A percentile compares a stretch with the other conserved stretches of the same genome.
These are phyloP conservation scores for Saiga tatarica DNA, from an alignment of 2,113 vertebrate species.

Conservation along the genomic window DNA sequence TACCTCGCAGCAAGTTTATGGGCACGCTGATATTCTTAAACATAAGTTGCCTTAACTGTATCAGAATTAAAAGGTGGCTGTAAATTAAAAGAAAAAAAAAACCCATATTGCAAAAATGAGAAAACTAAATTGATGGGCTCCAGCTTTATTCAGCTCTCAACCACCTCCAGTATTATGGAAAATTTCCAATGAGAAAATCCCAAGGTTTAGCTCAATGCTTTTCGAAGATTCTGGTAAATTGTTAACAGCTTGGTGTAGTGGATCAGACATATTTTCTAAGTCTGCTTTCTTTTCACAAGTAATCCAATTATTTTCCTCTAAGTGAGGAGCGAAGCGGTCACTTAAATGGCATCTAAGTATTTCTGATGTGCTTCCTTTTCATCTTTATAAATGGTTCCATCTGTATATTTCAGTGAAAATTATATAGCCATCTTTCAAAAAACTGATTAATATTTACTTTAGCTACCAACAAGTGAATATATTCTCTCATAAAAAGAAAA, in stretches of 20 bases:
- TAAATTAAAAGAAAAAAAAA: background rate
- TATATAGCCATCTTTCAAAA: background rate
- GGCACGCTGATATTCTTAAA: background rate
- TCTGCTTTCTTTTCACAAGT: constrained; percentile 59
- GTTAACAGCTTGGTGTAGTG: constrained; percentile 13
- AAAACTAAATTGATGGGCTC: background rate
- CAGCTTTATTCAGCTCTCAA: constrained; percentile 24
- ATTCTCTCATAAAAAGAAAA: background rate
- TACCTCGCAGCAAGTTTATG: background rate
- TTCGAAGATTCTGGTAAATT: constrained; percentile 52
- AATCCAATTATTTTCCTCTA: constrained; percentile 36
- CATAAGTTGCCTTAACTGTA: background rate
- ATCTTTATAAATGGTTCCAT: background rate
- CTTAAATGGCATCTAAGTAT: background rate
- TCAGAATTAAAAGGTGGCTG: background rate
- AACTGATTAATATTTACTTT: background rate
- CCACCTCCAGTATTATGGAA: background rate
- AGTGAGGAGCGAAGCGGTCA: background rate
- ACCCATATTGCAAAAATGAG: background rate
- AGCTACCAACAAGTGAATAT: background rate
- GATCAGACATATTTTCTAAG: background rate
- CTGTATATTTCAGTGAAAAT: background rate
- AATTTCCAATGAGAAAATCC: constrained; percentile 36
- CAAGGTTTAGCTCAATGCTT: constrained; percentile 15
- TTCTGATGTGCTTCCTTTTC: background rate